Evolutionary conservation across 92 coral and sea anemone species (phyloP).

Genomic region (Zoanthus solanderi): DNA sequence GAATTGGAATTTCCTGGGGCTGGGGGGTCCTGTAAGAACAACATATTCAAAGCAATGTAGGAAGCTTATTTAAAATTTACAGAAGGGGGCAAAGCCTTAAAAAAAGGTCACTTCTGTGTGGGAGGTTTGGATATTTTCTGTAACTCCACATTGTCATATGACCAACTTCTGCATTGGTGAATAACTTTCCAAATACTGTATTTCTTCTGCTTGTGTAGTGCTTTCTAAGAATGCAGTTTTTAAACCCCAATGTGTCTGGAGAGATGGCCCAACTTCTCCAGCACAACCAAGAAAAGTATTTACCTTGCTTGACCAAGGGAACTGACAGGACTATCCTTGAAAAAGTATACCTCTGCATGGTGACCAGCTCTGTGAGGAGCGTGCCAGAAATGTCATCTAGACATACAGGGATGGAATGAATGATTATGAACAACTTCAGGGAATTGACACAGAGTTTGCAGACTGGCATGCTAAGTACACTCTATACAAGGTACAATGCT

Average conservation of each 20-base stretch:
- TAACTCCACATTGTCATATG: too few relatives aligned
- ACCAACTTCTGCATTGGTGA: not conserved
- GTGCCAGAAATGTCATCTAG: constrained; percentile 13
- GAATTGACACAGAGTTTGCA: constrained; percentile 35
- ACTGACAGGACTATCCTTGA: too few relatives aligned
- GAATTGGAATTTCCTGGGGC: too few relatives aligned
- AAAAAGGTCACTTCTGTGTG: too few relatives aligned
- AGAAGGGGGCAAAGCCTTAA: too few relatives aligned
- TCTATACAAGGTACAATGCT: constrained; percentile 10
- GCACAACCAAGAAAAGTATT: constrained; percentile 45
- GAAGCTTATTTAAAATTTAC: too few relatives aligned
- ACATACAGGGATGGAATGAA: constrained; percentile 23
- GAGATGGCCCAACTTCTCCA: constrained; percentile 59
- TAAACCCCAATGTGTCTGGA: constrained; percentile 58
- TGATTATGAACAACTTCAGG: not conserved
- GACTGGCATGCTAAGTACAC: constrained; percentile 40
- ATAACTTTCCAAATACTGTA: too few relatives aligned
- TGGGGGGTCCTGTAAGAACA: too few relatives aligned
- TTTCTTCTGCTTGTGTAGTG: constrained; percentile 22
- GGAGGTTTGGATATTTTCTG: too few relatives aligned
- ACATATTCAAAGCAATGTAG: too few relatives aligned
- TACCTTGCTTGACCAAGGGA: constrained; percentile 11
- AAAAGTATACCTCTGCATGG: constrained; percentile 55
- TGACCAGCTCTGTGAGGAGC: constrained; percentile 58
- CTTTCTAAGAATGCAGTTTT: constrained; percentile 36